Evolutionary conservation across 1,140 invertebrate genomes (phyloP).

Genomic region (Hypothenemus hampei): DNA sequence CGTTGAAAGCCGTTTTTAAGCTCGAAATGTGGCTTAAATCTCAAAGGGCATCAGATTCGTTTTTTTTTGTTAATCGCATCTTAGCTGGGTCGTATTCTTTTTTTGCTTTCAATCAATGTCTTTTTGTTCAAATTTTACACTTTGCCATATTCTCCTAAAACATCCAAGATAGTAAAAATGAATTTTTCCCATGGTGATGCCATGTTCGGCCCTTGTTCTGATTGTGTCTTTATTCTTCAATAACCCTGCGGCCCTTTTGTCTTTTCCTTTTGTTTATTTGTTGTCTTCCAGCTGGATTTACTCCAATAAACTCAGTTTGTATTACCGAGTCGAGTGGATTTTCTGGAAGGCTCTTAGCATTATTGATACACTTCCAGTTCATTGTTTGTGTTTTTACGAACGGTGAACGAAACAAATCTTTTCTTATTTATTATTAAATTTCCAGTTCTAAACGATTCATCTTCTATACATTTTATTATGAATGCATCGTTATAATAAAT

Average conservation of each 20-base stretch:
- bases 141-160: too few relatives aligned
- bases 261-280: slow-evolving; percentile 1
- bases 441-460: not conserved
- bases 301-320: slow-evolving; percentile 12
- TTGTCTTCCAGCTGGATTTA: slow-evolving; percentile 5
- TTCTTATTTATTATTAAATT: not conserved
- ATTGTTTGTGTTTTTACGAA: not conserved
- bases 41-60: too few relatives aligned
- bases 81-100: too few relatives aligned
- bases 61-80: too few relatives aligned
- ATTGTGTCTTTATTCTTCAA: too few relatives aligned
- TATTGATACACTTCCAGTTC: slow-evolving; percentile 2
- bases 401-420: not conserved
- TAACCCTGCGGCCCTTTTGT: not conserved
- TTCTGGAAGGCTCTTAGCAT: slow-evolving; percentile 7
- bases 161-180: too few relatives aligned
- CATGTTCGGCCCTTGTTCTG: too few relatives aligned
- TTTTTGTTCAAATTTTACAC: too few relatives aligned
- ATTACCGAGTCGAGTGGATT: slow-evolving; percentile 8
- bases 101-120: too few relatives aligned
- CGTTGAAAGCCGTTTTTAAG: too few relatives aligned
- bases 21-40: too few relatives aligned
- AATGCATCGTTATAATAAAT: not conserved
- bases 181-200: too few relatives aligned
- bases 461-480: not conserved